Conservation (phyloP, 2,113 vertebrate genomes). For the Piprites chloris region DNA sequence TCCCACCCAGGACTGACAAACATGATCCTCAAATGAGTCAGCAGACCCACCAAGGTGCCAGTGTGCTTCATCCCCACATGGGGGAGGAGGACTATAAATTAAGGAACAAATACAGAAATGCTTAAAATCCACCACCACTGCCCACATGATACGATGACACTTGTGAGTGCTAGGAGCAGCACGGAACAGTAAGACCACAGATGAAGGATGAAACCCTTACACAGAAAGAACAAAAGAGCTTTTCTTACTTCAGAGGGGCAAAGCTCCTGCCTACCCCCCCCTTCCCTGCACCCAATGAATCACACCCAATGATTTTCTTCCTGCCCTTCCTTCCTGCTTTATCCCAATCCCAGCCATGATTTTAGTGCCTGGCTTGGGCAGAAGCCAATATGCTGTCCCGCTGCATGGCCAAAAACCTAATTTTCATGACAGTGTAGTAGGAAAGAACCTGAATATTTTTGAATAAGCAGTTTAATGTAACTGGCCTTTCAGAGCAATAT, state of each 20-base stretch:
- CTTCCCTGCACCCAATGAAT: neutral
- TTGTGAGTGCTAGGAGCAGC: neutral
- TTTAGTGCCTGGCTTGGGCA: conserved; percentile 24
- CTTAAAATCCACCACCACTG: neutral
- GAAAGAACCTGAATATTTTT: conserved; percentile 57
- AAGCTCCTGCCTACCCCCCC: neutral
- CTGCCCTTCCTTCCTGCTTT: conserved; percentile 30
- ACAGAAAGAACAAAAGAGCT: neutral
- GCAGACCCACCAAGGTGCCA: neutral
- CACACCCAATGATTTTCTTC: neutral
- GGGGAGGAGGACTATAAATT: neutral
- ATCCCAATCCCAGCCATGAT: neutral
- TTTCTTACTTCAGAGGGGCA: conserved; percentile 15
- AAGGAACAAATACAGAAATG: neutral
- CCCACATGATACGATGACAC: neutral
- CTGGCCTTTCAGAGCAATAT: conserved; percentile 27
- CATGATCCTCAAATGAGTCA: accelerated
- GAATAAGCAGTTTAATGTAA: conserved; percentile 49
- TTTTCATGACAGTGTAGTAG: conserved; percentile 42
- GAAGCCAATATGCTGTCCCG: conserved; percentile 27
- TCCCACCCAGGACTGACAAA: neutral
- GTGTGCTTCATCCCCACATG: neutral
- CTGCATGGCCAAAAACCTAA: neutral
- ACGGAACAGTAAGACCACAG: neutral
- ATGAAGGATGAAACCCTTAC: neutral